phyloP scores from a whole-genome alignment of 2,888 invertebrate genomes.

The Scaptomyza reducta region DNA sequence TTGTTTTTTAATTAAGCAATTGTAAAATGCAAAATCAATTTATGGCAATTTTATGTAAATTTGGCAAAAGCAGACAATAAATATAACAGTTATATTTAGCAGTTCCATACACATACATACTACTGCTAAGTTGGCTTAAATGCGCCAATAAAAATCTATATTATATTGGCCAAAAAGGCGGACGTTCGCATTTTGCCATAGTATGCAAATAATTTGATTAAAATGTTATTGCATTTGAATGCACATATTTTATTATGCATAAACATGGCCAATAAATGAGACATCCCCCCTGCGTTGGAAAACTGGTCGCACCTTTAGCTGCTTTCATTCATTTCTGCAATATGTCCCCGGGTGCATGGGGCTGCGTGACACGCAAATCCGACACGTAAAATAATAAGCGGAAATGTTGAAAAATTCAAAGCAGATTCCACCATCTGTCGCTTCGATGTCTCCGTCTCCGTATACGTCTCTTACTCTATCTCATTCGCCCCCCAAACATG shows the following conservation, averaged over 20 bases:
- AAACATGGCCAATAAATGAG: slow-evolving; percentile 46
- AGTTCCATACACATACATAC: slow-evolving; percentile 5
- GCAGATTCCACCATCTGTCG: slow-evolving; percentile 64
- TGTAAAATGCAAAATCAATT: slow-evolving; percentile 15
- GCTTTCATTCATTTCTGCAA: slow-evolving; percentile 6
- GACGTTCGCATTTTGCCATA: slow-evolving; percentile 38
- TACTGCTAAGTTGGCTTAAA: slow-evolving; percentile 33
- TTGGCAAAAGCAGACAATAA: slow-evolving; percentile 4
- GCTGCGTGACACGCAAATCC: slow-evolving; percentile 74
- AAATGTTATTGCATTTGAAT: slow-evolving; percentile 67
- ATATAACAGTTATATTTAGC: slow-evolving; percentile 12
- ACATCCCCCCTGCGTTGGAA: not conserved
- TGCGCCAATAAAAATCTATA: slow-evolving; percentile 42
- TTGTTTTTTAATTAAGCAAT: not conserved
- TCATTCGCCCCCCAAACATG: not conserved
- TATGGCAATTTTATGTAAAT: slow-evolving; percentile 46
- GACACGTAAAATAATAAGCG: slow-evolving; percentile 80
- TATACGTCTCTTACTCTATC: slow-evolving; percentile 1
- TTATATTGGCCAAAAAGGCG: slow-evolving; percentile 32
- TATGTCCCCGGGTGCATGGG: slow-evolving; percentile 38
- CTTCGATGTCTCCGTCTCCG: slow-evolving; percentile 8
- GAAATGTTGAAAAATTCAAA: slow-evolving; percentile 80
- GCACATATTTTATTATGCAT: slow-evolving; percentile 74
- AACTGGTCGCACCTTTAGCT: slow-evolving; percentile 2
- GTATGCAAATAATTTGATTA: slow-evolving; percentile 68